Evolutionary conservation across 2,797 vertebrate species (phyloP).

Genomic region (Mus caroli): DNA sequence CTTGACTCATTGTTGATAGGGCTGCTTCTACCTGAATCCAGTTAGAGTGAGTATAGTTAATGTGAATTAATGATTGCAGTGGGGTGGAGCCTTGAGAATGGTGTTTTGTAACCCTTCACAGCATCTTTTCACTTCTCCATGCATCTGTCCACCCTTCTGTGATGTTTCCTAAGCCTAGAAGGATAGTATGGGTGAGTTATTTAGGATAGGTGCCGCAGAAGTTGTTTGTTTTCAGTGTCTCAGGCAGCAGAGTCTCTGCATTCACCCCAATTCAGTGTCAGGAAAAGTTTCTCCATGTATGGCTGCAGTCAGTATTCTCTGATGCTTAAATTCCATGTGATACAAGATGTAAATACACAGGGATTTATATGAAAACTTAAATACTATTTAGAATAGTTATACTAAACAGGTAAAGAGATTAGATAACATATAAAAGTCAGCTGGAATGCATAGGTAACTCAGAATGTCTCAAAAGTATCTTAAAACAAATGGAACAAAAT

Average conservation of each 20-base stretch:
- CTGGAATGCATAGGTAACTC: not conserved
- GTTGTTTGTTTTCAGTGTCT: not conserved
- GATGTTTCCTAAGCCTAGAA: not conserved
- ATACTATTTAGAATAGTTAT: not conserved
- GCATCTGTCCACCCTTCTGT: not conserved
- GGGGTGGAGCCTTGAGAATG: not conserved
- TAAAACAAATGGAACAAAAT: slow-evolving; percentile 12
- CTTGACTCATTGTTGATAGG: not conserved
- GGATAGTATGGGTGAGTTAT: not conserved
- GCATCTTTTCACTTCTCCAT: not conserved
- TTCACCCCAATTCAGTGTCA: not conserved
- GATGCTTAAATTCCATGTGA: not conserved
- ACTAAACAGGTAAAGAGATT: not conserved
- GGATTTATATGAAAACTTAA: not conserved
- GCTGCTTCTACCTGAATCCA: not conserved
- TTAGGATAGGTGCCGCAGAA: not conserved
- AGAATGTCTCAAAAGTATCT: not conserved
- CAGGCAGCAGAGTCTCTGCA: not conserved
- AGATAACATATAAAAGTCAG: not conserved
- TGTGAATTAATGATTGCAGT: not conserved
- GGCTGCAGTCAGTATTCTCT: no score
- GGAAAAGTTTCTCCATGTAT: not conserved
- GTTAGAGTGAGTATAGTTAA: not conserved
- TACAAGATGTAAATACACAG: not conserved
- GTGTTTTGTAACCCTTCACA: not conserved